A percentile compares a stretch with the other conserved stretches of the same genome.
Evolutionary conservation across 2,113 vertebrate species (phyloP).

Genomic region (Trematocara variabile): DNA sequence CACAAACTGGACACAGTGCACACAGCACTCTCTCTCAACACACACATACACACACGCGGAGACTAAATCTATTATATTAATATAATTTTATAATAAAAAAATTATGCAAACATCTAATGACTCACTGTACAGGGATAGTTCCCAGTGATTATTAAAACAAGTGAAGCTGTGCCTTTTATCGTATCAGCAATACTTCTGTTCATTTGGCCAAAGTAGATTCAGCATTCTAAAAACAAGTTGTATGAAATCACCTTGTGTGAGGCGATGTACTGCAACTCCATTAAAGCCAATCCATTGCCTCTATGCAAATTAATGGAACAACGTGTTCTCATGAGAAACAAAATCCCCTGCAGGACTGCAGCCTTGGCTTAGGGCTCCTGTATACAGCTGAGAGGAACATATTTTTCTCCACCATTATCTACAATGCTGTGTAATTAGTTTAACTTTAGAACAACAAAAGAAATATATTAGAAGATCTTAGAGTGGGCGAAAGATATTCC

Average conservation of each 20-base stretch:
- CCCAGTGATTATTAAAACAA: neutral
- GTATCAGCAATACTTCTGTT: neutral
- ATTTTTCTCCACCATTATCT: neutral
- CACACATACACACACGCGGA: neutral
- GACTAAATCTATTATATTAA: neutral
- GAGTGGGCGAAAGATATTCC: neutral
- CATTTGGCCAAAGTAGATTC: neutral
- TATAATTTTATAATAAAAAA: neutral
- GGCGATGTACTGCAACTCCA: neutral
- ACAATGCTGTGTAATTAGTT: neutral
- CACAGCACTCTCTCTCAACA: neutral
- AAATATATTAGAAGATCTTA: neutral
- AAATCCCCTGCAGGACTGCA: neutral
- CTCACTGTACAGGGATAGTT: neutral
- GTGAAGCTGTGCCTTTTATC: neutral
- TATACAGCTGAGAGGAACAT: neutral
- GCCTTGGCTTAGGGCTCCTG: neutral
- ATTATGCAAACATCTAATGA: neutral
- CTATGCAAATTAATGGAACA: neutral
- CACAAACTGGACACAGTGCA: constrained; percentile 35
- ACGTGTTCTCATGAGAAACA: neutral
- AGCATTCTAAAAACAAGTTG: neutral
- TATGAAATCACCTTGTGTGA: neutral
- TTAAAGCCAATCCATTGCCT: neutral
- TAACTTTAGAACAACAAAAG: neutral